A percentile compares a stretch with the other conserved stretches of the same genome.
Conservation (phyloP, 2,797 vertebrate genomes). For the Monodelphis domestica region DNA sequence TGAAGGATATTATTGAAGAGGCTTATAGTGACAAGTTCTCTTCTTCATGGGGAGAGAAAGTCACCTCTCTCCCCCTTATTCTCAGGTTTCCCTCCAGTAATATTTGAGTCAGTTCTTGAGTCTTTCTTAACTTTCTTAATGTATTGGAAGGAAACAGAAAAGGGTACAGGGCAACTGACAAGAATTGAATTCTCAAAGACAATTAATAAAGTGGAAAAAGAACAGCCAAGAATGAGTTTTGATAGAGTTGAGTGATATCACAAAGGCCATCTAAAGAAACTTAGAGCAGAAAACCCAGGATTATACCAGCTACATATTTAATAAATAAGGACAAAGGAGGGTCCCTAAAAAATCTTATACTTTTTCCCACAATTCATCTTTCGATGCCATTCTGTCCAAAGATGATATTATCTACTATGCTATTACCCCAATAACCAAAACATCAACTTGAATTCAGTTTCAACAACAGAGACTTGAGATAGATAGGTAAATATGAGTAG, state of each 20-base stretch:
- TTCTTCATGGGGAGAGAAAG: no score
- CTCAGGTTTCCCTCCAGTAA: no score
- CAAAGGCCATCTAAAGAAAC: not conserved
- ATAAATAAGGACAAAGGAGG: not conserved
- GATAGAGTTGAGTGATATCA: not conserved
- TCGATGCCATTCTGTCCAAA: not conserved
- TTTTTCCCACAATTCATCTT: not conserved
- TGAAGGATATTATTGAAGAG: no score
- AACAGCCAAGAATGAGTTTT: not conserved
- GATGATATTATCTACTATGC: no score
- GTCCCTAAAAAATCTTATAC: not conserved
- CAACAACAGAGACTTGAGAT: not conserved
- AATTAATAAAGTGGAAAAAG: not conserved
- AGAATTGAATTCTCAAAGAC: not conserved
- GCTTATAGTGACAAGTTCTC: no score
- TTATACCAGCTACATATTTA: not conserved
- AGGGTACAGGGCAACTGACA: no score
- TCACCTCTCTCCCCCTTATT: no score
- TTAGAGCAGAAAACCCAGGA: not conserved
- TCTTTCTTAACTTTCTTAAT: no score
- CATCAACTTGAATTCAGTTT: not conserved
- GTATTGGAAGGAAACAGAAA: no score
- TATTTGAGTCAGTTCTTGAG: no score
- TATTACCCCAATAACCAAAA: not conserved
- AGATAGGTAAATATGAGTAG: not conserved